Conservation (phyloP, 1,140 invertebrate species). For the Trinorchestia longiramus region DNA sequence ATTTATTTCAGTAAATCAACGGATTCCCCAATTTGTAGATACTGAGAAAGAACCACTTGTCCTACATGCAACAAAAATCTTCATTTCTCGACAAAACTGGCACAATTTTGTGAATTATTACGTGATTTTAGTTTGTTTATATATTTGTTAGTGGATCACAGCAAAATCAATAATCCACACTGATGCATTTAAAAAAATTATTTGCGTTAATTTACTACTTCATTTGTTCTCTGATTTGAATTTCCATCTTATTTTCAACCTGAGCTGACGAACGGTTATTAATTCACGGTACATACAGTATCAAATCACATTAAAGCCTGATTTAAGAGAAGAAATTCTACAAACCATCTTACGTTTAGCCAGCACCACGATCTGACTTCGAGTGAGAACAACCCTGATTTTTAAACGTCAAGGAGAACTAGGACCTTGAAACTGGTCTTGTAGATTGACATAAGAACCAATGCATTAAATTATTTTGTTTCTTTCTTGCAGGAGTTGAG, state of each 20-base stretch:
- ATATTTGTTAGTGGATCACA: background rate
- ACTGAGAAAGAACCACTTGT: background rate
- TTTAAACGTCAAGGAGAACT: background rate
- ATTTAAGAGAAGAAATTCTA: background rate
- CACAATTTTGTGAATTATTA: background rate
- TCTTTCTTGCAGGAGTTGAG: constrained; percentile 20
- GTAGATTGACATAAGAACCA: background rate
- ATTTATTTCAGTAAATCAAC: background rate
- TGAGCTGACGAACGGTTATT: background rate
- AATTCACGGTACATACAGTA: background rate
- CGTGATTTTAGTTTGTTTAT: background rate
- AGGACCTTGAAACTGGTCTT: background rate
- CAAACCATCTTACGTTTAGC: background rate
- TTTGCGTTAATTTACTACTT: background rate
- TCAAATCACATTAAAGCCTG: background rate
- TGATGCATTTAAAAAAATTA: background rate
- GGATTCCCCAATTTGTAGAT: background rate
- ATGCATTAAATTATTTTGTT: background rate
- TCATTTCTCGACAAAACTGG: background rate
- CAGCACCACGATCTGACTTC: background rate
- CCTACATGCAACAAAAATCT: background rate
- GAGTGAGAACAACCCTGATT: background rate
- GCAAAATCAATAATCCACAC: background rate
- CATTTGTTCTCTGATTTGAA: background rate
- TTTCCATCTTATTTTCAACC: background rate